Evolutionary conservation across 2,113 vertebrate species (phyloP), one percentile per base, ranked within the genome.

Genomic region (Cephalopholis sonnerati): DNA sequence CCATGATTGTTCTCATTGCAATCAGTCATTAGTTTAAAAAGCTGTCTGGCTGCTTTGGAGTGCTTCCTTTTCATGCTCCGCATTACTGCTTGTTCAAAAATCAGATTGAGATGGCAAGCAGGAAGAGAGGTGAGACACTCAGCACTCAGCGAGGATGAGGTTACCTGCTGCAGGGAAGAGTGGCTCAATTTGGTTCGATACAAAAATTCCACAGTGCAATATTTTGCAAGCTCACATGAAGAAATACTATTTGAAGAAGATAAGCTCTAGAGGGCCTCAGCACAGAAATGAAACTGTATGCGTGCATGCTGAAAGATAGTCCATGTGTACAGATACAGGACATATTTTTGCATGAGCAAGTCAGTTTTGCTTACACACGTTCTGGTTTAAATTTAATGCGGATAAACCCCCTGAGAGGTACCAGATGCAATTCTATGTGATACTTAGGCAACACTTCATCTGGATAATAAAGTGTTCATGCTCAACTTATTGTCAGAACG

Each of bases 21-120:
- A 83, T 92, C 79, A 81, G 77, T 90, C 86, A 87, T 91, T 92
- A 81, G 86, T 85, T 83, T 86, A 90, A 87, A 85, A 87, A 73
- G 79, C 76, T 79, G 78, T 54, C 22, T 44, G 54, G 62, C 29
- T 82, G 20, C 58, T 86, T 24, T 68, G 18, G n/a, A 76, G 66
- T 3, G 18, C n/a, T 66, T 32, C 16, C n/a, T 39, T 71, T 48
- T 74, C 18, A 84, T 81, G 76, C 73, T 15, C 63, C 44, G 20
- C 53, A 87, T 50, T 64, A 75, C 61, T 67, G 75, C 25, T 78
- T 39, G 68, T 73, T 53, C 62, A 77, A 59, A 80, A 69, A 75
- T 77, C 53, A 9, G 46, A 74, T 63, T 27, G 25, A 22, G 65
- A 50, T 2, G 13, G 51, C 18, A 44, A 59, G 66, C 7, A 17